Evolutionary conservation across 1,140 invertebrate species (phyloP).

Genomic region (Chironomus tepperi): DNA sequence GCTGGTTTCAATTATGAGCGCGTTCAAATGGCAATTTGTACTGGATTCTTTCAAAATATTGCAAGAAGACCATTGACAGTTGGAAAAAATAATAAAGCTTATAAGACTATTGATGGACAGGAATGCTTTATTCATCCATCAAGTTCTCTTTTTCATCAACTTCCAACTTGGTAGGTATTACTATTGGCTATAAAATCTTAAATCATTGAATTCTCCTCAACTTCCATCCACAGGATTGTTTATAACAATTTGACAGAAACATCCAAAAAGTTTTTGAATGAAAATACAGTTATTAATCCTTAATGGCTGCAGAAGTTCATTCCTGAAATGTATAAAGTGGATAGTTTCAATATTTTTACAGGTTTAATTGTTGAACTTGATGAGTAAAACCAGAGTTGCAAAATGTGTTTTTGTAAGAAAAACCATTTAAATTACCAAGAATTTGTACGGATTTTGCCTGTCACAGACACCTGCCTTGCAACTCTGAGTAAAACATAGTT

Average conservation of each 20-base stretch:
- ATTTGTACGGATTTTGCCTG: too few species aligned
- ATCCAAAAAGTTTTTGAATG: slow-evolving; percentile 99
- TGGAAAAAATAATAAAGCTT: slow-evolving; percentile 55
- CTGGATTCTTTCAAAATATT: slow-evolving; percentile 97
- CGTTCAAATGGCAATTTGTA: slow-evolving; percentile 97
- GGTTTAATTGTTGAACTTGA: too few species aligned
- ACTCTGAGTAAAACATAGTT: too few species aligned
- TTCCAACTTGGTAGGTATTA: slow-evolving; percentile 82
- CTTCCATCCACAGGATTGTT: slow-evolving; percentile 60
- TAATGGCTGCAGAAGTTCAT: neutral
- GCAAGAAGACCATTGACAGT: slow-evolving; percentile 73
- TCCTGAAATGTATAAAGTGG: too few species aligned
- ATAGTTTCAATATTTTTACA: too few species aligned
- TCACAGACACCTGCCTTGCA: too few species aligned
- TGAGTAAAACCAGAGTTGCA: too few species aligned
- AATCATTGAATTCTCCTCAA: slow-evolving; percentile 38
- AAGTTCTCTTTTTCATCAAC: slow-evolving; percentile 92
- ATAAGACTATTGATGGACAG: slow-evolving; percentile 81
- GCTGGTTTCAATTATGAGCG: slow-evolving; percentile 92
- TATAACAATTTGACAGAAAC: slow-evolving; percentile 99
- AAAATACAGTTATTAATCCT: slow-evolving; percentile 60
- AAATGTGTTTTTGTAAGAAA: too few species aligned
- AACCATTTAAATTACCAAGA: too few species aligned
- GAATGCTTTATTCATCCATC: slow-evolving; percentile 99
- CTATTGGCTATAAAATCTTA: too few species aligned